Base-by-base conservation (phyloP, 2,797 vertebrate genomes). In the Malurus leucopterus region DNA sequence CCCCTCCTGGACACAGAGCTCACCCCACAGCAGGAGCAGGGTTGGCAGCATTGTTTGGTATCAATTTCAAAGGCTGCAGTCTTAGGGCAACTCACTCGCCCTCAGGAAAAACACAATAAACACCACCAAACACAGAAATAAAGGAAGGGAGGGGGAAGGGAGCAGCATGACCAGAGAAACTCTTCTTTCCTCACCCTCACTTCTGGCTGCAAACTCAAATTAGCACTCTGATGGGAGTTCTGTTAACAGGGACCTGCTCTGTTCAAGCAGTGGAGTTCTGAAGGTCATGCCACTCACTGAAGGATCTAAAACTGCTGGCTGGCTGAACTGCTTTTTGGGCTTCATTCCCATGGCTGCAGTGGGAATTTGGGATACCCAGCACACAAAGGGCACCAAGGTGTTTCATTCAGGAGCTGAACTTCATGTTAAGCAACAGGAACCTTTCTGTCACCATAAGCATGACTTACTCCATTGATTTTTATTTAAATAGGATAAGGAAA, bases 41-140 rank as follows among this genome's bases (percentile, higher is more conserved):
- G 5, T 24, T 17, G 18, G 1, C 70, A 73, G 75, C 26, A 19
- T 6, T 7, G 22, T 0, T 5, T 14, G 18, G 3, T 2, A 20
- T 0, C 11, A 17, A 15, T 13, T 85, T 15, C 61, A 58, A 54
- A 68, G n/a, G 14, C 57, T 71, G 43, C 54, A 50, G 9, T 6
- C 13, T 16, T 4, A 13, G 63, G 63, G 38, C 38, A 84, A 44
- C 13, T 44, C 54, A 22, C 16, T 32, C 19, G 30, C 17, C 1
- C 2, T 43, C 55, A 63, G 36, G 32, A 70, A 62, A 58, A 83
- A 24, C 15, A 32, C 1, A 0, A 18, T 30, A 9, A 59, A 27
- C 32, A 64, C 21, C 41, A 15, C 10, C 12, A 34, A 46, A 9
- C 12, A 20, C 13, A 64, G 55, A 67, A 63, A 50, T 19, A 32